A percentile compares a stretch with the other conserved stretches of the same genome.
Evolutionary conservation across 2,797 vertebrate genomes (phyloP).

Genomic region (Pipistrellus kuhlii): DNA sequence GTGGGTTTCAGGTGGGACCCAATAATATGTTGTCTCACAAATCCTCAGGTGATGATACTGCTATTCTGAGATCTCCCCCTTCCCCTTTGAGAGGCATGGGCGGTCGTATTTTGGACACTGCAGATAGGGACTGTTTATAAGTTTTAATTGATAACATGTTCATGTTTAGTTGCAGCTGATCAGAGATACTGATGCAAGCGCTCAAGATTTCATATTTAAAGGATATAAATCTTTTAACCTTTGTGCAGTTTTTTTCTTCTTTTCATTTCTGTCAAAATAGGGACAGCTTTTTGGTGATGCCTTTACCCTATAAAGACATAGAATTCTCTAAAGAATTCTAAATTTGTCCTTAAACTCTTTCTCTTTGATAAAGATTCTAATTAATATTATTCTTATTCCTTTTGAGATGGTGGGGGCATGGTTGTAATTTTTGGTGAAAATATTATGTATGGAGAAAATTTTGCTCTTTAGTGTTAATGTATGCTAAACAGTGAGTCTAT

Average conservation of each 20-base stretch:
- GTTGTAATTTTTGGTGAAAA: background rate
- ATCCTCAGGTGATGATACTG: background rate
- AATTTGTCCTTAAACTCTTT: background rate
- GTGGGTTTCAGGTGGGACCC: background rate
- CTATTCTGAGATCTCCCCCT: background rate
- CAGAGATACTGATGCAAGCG: background rate
- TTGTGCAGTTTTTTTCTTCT: background rate
- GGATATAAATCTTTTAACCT: background rate
- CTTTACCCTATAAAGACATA: background rate
- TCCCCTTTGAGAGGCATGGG: background rate
- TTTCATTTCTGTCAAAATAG: background rate
- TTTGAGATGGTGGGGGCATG: background rate
- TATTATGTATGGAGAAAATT: background rate
- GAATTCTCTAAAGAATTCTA: background rate
- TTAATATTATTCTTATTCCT: background rate
- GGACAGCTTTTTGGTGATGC: background rate
- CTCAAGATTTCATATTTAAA: background rate
- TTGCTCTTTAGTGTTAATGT: background rate
- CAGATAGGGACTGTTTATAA: background rate
- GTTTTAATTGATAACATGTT: background rate
- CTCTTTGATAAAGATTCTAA: background rate
- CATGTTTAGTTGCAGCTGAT: background rate
- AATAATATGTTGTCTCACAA: background rate
- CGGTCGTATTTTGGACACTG: background rate
- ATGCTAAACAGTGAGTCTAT: background rate